Percentiles rank a stretch among this genome's conserved stretches.
Conservation (phyloP, 1,140 invertebrate species). For the Atta texana region DNA sequence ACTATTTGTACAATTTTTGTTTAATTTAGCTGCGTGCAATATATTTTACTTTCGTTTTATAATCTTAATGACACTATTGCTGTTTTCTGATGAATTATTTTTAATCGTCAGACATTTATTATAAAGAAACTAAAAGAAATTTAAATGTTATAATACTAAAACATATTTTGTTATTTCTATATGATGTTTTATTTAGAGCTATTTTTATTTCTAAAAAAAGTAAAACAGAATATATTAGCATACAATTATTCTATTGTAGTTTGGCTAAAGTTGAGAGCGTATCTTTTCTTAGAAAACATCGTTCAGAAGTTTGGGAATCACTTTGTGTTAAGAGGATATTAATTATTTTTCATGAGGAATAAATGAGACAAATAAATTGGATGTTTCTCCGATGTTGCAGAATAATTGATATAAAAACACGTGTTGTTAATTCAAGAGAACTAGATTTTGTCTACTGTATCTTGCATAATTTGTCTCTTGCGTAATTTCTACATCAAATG, state of each 20-base stretch:
- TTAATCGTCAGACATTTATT: too few species aligned
- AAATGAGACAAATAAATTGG: not conserved
- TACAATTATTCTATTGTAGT: constrained; percentile 17
- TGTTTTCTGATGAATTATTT: too few species aligned
- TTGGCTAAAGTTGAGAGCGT: not conserved
- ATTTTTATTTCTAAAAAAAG: not conserved
- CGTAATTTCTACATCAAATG: constrained; percentile 35
- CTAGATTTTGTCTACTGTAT: constrained; percentile 20
- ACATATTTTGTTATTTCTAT: too few species aligned
- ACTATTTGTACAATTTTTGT: too few species aligned
- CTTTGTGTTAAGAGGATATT: constrained; percentile 1
- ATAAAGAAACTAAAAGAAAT: too few species aligned
- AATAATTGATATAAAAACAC: constrained; percentile 59
- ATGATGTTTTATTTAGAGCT: too few species aligned
- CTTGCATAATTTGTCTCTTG: constrained; percentile 36
- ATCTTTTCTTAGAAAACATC: constrained; percentile 11
- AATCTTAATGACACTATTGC: too few species aligned
- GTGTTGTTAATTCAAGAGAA: constrained; percentile 11
- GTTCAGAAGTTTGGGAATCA: constrained; percentile 9
- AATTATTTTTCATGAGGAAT: not conserved
- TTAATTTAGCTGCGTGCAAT: too few species aligned
- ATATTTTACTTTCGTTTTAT: too few species aligned
- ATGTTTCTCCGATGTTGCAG: not conserved
- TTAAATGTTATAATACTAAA: too few species aligned
- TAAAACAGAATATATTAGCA: constrained; percentile 1